Base-by-base conservation (phyloP, 1,140 invertebrate genomes). In the Aphis craccivora region DNA sequence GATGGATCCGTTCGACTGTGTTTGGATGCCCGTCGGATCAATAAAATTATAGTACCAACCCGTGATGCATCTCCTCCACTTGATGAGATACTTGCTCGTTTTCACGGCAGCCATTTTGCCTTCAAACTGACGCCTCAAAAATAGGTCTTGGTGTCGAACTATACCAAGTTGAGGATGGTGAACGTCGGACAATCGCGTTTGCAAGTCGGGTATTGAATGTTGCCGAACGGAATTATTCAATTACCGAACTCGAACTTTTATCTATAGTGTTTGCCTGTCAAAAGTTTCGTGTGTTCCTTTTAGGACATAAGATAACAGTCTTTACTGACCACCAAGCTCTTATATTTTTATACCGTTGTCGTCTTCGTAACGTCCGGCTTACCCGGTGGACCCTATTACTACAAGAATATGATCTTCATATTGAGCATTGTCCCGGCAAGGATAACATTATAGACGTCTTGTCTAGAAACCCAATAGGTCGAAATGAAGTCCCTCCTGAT, bases 131-230 rank as follows among this genome's bases (percentile, higher is more conserved):
- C n/a, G 99, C 99, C 67, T 99, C 99, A 95, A 98, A 99, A 94
- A 98, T 99, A 94, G 99, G 99, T 90, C 98, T 99, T 25, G 98
- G 97, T 11, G 98, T 23, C 0, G 86, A 87, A 87, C 30, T 87
- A 30, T 87, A 20, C 45, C 86, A 87, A 87, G 14, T 48, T 97
- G 95, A 97, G 97, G 95, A 96, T 95, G 95, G 88, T 35, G 76
- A 76, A 76, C 67, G 48, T 43, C 30, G 60, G 25, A 37, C 91
- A 30, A 94, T 91, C 14, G n/a, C 37, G 9, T 93, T 90, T 45
- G 55, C 25, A 18, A 92, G 91, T 48, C 53, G 91, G 2, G 40
- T 48, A 40, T 48, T 92, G 25, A 43, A 45, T 23, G 22, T 11
- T 6, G 43, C 53, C 20, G 91, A 92, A 81, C 48, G n/a, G 7